phyloP scores from a whole-genome alignment of 2,888 invertebrate genomes.

The Liopterus haemorrhoidalis region DNA sequence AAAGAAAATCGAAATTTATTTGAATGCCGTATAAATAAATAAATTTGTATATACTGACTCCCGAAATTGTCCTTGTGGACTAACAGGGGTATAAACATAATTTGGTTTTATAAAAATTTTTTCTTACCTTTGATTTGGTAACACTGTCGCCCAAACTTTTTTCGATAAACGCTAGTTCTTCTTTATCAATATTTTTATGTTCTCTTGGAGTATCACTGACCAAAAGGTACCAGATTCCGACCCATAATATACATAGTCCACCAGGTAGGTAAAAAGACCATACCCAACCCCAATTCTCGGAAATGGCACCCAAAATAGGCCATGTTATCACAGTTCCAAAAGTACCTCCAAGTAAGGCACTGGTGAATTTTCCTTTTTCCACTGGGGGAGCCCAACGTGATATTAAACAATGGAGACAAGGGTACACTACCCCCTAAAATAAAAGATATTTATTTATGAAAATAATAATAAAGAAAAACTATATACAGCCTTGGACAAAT shows the following conservation, averaged over 20 bases:
- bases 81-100: slow-evolving; percentile 29
- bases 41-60: neutral
- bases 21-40: slow-evolving; percentile 5
- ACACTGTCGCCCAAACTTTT: slow-evolving; percentile 55
- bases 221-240: slow-evolving; percentile 47
- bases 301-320: slow-evolving; percentile 45
- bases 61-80: too few relatives aligned
- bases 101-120: neutral
- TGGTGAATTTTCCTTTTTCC: slow-evolving; percentile 48
- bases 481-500: too few relatives aligned
- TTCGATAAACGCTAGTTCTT: slow-evolving; percentile 49
- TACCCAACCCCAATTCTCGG: slow-evolving; percentile 41
- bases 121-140: slow-evolving; percentile 52
- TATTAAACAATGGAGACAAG: slow-evolving; percentile 41
- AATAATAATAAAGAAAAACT: too few relatives aligned
- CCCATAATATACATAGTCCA: slow-evolving; percentile 38
- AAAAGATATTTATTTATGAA: slow-evolving; percentile 3
- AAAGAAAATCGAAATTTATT: neutral
- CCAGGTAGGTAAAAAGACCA: slow-evolving; percentile 43
- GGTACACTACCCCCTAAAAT: slow-evolving; percentile 42
- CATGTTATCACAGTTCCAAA: slow-evolving; percentile 49
- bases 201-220: slow-evolving; percentile 51
- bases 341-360: slow-evolving; percentile 48
- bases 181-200: slow-evolving; percentile 51
- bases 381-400: slow-evolving; percentile 48